phyloP scores from a whole-genome alignment of 2,797 vertebrate genomes.

The Phrynocephalus vlangalii region DNA sequence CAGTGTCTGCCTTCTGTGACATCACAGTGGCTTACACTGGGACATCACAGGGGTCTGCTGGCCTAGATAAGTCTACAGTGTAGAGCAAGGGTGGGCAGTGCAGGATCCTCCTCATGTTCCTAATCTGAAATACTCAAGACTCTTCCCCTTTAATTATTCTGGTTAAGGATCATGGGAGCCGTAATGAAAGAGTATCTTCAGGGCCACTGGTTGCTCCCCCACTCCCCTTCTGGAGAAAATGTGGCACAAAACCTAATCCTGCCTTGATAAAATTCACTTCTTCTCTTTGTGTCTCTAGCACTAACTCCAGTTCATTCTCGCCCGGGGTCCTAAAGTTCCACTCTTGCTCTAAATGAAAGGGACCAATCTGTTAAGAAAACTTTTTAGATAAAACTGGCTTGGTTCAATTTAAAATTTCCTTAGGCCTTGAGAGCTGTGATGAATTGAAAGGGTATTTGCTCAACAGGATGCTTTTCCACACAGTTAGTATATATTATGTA shows the following conservation, averaged over 20 bases:
- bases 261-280: not conserved
- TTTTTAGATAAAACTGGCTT: not conserved
- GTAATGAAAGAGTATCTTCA: too few species aligned
- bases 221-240: not conserved
- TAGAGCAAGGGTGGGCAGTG: too few species aligned
- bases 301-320: not conserved
- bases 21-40: too few species aligned
- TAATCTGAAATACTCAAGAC: too few species aligned
- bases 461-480: not conserved
- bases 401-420: conserved; percentile 15
- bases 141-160: too few species aligned
- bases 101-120: too few species aligned
- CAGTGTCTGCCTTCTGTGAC: too few species aligned
- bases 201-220: too few species aligned
- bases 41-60: too few species aligned
- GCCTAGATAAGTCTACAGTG: too few species aligned
- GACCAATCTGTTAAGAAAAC: conserved; percentile 4
- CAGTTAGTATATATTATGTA: not conserved
- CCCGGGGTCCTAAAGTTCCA: too few species aligned
- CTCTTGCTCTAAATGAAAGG: not conserved
- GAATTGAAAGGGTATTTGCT: conserved; percentile 2
- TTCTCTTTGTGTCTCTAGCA: not conserved
- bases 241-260: not conserved
- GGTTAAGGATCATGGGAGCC: too few species aligned
- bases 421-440: not conserved